These are phyloP conservation scores for Hyposoter didymator DNA, from an alignment of 2,888 invertebrate genomes.

Conservation along the genomic window DNA sequence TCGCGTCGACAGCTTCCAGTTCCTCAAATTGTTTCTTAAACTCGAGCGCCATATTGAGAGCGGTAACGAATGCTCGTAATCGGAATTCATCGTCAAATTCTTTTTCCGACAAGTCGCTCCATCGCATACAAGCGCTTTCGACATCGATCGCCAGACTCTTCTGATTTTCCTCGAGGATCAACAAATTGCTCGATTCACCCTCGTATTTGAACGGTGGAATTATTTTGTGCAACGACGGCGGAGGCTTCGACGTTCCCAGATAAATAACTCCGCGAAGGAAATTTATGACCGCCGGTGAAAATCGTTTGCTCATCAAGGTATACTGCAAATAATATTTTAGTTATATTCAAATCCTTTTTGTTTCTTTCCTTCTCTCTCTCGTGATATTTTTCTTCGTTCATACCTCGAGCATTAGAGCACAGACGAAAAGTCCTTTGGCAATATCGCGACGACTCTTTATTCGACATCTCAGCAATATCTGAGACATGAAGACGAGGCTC, in stretches of 20 bases:
- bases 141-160: slow-evolving; percentile 77
- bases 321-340: slow-evolving; percentile 85
- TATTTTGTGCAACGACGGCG: slow-evolving; percentile 86
- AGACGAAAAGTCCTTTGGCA: slow-evolving; percentile 91
- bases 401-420: slow-evolving; percentile 90
- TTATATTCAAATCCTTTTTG: not conserved
- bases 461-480: slow-evolving; percentile 89
- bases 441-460: slow-evolving; percentile 89
- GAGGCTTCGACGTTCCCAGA: slow-evolving; percentile 88
- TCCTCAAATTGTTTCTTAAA: slow-evolving; percentile 81
- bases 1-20: slow-evolving; percentile 77
- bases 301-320: slow-evolving; percentile 91
- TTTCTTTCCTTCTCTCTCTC: not conserved
- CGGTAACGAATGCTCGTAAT: slow-evolving; percentile 86
- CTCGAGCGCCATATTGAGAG: slow-evolving; percentile 87
- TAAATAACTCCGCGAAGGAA: slow-evolving; percentile 92
- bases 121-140: slow-evolving; percentile 84
- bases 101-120: slow-evolving; percentile 86
- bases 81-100: slow-evolving; percentile 88
- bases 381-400: slow-evolving; percentile 46
- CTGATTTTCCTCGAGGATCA: slow-evolving; percentile 86
- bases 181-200: slow-evolving; percentile 85
- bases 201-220: slow-evolving; percentile 89
- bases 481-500: slow-evolving; percentile 91
- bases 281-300: slow-evolving; percentile 92